Evolutionary conservation across 2,888 invertebrate species (phyloP).

Genomic region (Drosophila nigritarsus): DNA sequence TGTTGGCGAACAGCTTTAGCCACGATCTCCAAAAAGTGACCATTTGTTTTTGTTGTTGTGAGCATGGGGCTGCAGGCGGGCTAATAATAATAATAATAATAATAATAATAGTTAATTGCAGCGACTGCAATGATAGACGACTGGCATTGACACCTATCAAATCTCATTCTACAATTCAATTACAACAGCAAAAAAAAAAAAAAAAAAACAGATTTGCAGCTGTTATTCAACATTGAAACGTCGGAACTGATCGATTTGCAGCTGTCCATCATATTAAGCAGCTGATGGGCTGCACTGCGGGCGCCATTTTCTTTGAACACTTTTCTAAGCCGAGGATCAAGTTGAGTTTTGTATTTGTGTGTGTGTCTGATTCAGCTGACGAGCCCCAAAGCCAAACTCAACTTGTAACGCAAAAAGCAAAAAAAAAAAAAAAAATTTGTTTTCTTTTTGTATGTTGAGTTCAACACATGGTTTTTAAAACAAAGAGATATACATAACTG

Average conservation of each 20-base stretch:
- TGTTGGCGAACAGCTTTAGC: background rate
- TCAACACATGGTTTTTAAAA: background rate
- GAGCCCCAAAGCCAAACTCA: constrained; percentile 19
- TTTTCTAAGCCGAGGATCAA: constrained; percentile 36
- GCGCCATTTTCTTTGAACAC: constrained; percentile 51
- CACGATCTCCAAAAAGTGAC: constrained; percentile 6
- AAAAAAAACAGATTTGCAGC: background rate
- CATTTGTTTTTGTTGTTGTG: background rate
- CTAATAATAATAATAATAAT: constrained; percentile 47
- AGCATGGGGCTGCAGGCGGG: constrained; percentile 1
- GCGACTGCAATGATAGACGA: constrained; percentile 12
- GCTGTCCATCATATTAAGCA: constrained; percentile 24
- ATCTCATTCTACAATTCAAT: constrained; percentile 3
- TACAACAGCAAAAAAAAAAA: constrained; percentile 5
- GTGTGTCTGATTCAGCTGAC: constrained; percentile 5
- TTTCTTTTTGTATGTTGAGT: background rate
- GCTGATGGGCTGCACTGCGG: constrained; percentile 45
- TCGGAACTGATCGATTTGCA: constrained; percentile 1
- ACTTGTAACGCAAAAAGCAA: constrained; percentile 21
- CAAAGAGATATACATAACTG: constrained; percentile 18
- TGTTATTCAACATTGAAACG: background rate
- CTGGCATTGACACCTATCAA: constrained; percentile 8
- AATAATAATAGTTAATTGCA: constrained; percentile 24
- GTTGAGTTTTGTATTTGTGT: constrained; percentile 28
- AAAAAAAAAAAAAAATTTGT: background rate